phyloP scores from a whole-genome alignment of 2,888 invertebrate species.

The Nemoura dubitans region DNA sequence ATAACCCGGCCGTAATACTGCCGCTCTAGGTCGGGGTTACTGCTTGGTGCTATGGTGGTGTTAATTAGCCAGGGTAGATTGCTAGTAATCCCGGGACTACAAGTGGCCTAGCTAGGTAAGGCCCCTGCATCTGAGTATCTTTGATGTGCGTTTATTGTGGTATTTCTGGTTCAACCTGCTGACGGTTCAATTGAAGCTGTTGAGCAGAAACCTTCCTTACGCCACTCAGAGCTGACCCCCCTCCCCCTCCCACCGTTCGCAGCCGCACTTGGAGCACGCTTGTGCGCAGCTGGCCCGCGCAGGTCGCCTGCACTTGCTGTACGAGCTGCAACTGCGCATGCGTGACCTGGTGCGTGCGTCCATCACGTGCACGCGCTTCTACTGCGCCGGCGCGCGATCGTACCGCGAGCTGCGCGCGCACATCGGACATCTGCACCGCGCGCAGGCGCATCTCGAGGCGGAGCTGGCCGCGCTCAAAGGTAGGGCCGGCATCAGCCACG shows the following conservation, averaged over 20 bases:
- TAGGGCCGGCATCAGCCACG: neutral
- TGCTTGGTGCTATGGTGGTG: too few relatives aligned
- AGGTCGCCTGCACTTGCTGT: conserved; percentile 74
- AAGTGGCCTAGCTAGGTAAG: too few relatives aligned
- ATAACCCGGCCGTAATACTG: too few relatives aligned
- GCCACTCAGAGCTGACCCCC: too few relatives aligned
- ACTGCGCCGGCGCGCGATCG: conserved; percentile 68
- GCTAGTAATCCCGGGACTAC: too few relatives aligned
- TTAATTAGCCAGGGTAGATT: too few relatives aligned
- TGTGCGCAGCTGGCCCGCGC: conserved; percentile 77
- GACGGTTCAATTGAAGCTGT: too few relatives aligned
- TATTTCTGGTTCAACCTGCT: too few relatives aligned
- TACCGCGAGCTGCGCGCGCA: conserved; percentile 67
- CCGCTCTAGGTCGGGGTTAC: too few relatives aligned
- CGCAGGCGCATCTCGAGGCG: conserved; percentile 72
- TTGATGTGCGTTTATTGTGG: too few relatives aligned
- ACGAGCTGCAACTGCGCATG: conserved; percentile 76
- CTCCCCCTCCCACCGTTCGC: conserved; percentile 30
- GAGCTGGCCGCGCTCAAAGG: conserved; percentile 53
- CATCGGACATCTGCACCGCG: conserved; percentile 66
- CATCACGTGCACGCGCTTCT: conserved; percentile 81
- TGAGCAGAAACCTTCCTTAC: too few relatives aligned
- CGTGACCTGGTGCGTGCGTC: conserved; percentile 79
- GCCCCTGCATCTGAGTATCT: too few relatives aligned
- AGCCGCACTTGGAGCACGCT: conserved; percentile 73